Percentiles rank a stretch among this genome's conserved stretches.
These are phyloP conservation scores for Ceriagrion tenellum DNA, from an alignment of 2,888 invertebrate species.

Conservation along the genomic window DNA sequence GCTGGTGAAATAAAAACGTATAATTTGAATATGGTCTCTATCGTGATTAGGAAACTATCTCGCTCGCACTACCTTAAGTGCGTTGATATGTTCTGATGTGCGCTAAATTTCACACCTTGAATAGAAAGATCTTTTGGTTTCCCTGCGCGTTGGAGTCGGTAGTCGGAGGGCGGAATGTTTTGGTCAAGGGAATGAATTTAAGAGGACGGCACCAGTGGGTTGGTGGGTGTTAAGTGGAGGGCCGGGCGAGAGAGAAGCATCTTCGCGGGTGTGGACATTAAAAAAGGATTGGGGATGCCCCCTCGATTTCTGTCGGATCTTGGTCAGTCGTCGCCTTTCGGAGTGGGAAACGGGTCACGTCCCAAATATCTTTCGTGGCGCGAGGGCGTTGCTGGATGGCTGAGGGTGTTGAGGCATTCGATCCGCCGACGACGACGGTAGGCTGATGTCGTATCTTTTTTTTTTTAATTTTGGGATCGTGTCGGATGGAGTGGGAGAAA, in stretches of 20 bases:
- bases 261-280: constrained; percentile 29
- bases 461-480: neutral
- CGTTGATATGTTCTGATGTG: no score
- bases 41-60: no score
- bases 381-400: neutral
- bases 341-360: constrained; percentile 25
- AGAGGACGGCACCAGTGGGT: neutral
- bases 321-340: constrained; percentile 7
- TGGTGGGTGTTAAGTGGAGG: neutral
- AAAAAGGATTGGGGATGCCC: neutral
- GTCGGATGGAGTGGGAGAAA: neutral
- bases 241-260: neutral
- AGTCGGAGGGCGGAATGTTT: neutral
- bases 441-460: no score
- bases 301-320: constrained; percentile 27
- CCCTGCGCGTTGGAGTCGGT: neutral
- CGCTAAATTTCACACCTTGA: no score
- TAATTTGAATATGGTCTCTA: no score
- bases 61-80: no score
- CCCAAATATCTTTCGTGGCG: constrained; percentile 35
- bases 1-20: no score
- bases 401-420: neutral
- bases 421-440: neutral
- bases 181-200: neutral
- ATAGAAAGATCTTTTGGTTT: no score